These are phyloP conservation scores for Drosophila austrosaltans DNA, from an alignment of 2,888 invertebrate species.

Conservation along the genomic window DNA sequence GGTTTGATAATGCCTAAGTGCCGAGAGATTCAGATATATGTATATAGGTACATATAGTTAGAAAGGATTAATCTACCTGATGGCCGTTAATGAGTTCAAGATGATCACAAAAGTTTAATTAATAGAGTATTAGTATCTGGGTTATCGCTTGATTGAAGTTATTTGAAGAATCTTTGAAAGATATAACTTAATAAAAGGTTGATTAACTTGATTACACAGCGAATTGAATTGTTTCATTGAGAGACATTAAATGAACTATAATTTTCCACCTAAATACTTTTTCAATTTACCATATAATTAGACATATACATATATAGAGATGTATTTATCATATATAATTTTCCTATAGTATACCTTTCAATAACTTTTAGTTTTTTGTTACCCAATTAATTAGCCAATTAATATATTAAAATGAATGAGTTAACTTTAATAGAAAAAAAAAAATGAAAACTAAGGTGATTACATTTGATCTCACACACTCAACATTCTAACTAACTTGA, in stretches of 20 bases:
- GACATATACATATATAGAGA: not conserved
- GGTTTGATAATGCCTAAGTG: slow-evolving; percentile 68
- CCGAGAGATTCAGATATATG: slow-evolving; percentile 45
- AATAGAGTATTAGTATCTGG: slow-evolving; percentile 17
- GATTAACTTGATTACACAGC: not conserved
- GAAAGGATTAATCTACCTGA: slow-evolving; percentile 29
- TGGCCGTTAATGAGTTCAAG: slow-evolving; percentile 46
- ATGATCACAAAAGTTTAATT: slow-evolving; percentile 45
- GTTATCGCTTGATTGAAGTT: not conserved
- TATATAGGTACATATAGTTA: not conserved
- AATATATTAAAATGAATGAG: not conserved
- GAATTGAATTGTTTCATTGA: no score
- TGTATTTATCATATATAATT: not conserved
- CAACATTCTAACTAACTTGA: slow-evolving; percentile 15
- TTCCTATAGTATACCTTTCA: not conserved
- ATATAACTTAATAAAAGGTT: slow-evolving; percentile 1
- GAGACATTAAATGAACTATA: not conserved
- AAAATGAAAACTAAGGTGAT: not conserved
- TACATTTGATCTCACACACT: slow-evolving; percentile 8
- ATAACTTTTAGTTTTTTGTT: not conserved
- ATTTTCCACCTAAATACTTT: not conserved
- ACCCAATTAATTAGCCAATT: not conserved
- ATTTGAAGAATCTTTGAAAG: slow-evolving; percentile 17
- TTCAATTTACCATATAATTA: not conserved
- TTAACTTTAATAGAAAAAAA: not conserved